Evolutionary conservation across 2,797 vertebrate species (phyloP).

Genomic region (Merluccius polli): DNA sequence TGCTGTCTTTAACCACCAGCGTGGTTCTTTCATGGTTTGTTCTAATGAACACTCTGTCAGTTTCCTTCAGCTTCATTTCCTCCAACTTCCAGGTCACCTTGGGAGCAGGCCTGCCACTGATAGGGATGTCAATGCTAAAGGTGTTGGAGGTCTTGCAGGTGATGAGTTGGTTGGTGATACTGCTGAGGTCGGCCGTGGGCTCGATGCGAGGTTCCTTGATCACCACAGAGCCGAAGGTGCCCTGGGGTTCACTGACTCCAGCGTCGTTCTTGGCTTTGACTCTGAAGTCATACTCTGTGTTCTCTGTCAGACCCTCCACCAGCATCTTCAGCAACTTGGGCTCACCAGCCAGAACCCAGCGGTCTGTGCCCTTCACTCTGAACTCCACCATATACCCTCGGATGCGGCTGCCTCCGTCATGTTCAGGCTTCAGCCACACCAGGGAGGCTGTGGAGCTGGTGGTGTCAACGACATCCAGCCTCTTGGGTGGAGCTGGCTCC

Average conservation of each 20-base stretch:
- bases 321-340: slow-evolving; percentile 89
- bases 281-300: slow-evolving; percentile 95
- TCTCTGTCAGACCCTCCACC: slow-evolving; percentile 86
- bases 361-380: slow-evolving; percentile 84
- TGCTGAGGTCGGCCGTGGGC: slow-evolving; percentile 95
- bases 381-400: slow-evolving; percentile 91
- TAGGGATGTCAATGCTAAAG: slow-evolving; percentile 94
- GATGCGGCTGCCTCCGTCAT: slow-evolving; percentile 94
- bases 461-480: slow-evolving; percentile 92
- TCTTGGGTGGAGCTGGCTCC: slow-evolving; percentile 93
- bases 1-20: slow-evolving; percentile 88
- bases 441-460: slow-evolving; percentile 87
- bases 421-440: slow-evolving; percentile 97
- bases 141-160: slow-evolving; percentile 88
- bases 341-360: slow-evolving; percentile 85
- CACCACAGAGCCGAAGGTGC: slow-evolving; percentile 89
- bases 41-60: slow-evolving; percentile 87
- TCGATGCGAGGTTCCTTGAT: slow-evolving; percentile 97
- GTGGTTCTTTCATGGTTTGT: slow-evolving; percentile 88
- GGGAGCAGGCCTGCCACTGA: slow-evolving; percentile 91
- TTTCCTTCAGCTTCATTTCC: slow-evolving; percentile 98
- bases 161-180: slow-evolving; percentile 94
- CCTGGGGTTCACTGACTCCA: slow-evolving; percentile 89
- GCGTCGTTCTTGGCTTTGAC: slow-evolving; percentile 93
- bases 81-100: slow-evolving; percentile 97